These are phyloP conservation scores for Lontra canadensis DNA, from an alignment of 2,113 vertebrate species.

Conservation along the genomic window DNA sequence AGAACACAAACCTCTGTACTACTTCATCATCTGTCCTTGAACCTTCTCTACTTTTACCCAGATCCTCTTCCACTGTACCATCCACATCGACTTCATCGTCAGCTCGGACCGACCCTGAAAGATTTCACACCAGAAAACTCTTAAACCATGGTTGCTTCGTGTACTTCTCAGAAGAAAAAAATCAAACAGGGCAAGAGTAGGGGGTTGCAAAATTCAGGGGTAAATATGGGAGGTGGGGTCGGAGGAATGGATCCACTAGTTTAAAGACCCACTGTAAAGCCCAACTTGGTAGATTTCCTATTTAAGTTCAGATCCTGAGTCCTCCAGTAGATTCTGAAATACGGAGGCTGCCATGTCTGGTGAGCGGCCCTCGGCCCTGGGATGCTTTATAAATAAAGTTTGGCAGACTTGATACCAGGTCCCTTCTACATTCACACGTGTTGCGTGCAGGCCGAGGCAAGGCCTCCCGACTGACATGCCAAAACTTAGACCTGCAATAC, in stretches of 20 bases:
- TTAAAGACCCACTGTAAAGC: background rate
- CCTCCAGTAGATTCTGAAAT: background rate
- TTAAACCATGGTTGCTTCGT: background rate
- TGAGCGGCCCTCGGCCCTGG: too few relatives aligned
- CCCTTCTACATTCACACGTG: constrained; percentile 55
- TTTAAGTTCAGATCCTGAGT: background rate
- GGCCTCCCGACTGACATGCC: background rate
- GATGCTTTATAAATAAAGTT: background rate
- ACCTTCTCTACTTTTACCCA: constrained; percentile 96
- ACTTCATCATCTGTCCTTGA: constrained; percentile 96
- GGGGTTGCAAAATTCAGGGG: background rate
- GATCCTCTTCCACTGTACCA: constrained; percentile 91
- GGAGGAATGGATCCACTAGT: background rate
- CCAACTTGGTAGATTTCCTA: background rate
- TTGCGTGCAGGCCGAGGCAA: background rate
- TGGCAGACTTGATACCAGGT: background rate
- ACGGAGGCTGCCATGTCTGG: background rate
- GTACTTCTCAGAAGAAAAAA: accelerated
- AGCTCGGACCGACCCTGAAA: constrained; percentile 83
- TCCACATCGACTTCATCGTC: constrained; percentile 90
- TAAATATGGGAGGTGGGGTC: background rate
- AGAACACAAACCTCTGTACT: constrained; percentile 90
- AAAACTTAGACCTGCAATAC: background rate
- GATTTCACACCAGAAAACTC: background rate
- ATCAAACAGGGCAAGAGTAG: accelerated